phyloP scores from a whole-genome alignment of 2,888 invertebrate genomes.

The Erebia epiphron region DNA sequence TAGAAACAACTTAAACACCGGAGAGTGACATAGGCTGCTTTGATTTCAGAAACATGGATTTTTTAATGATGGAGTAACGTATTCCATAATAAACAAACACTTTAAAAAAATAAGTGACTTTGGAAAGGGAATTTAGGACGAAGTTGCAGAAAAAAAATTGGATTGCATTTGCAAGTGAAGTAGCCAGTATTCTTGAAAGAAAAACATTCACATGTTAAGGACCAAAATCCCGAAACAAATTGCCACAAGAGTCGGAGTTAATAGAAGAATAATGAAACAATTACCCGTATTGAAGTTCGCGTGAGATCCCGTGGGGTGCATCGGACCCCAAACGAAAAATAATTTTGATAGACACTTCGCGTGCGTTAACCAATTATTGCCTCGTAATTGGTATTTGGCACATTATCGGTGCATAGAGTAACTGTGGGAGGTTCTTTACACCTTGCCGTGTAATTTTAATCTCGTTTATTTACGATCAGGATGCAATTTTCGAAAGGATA shows the following conservation, averaged over 20 bases:
- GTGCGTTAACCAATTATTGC: constrained; percentile 72
- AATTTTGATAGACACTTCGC: constrained; percentile 82
- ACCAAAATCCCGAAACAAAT: constrained; percentile 57
- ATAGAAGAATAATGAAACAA: constrained; percentile 82
- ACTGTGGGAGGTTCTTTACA: constrained; percentile 69
- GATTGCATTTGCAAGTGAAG: not conserved
- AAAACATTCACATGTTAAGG: constrained; percentile 23
- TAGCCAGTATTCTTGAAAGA: constrained; percentile 4
- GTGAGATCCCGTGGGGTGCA: constrained; percentile 63
- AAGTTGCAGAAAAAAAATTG: no score
- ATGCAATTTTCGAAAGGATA: constrained; percentile 10
- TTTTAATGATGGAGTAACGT: no score
- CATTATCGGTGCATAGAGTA: constrained; percentile 73
- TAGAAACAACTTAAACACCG: no score
- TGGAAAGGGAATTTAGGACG: no score
- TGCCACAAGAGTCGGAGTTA: constrained; percentile 71
- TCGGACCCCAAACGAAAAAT: constrained; percentile 68
- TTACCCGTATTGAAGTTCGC: constrained; percentile 75
- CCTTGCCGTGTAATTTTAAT: constrained; percentile 59
- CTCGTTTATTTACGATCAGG: constrained; percentile 56
- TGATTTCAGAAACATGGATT: no score
- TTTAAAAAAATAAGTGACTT: no score
- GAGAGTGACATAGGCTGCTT: no score
- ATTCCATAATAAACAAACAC: no score
- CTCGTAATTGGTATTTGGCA: constrained; percentile 75